Base-by-base conservation (phyloP, 1,140 invertebrate genomes). In the Druon quercuslanigerum region DNA sequence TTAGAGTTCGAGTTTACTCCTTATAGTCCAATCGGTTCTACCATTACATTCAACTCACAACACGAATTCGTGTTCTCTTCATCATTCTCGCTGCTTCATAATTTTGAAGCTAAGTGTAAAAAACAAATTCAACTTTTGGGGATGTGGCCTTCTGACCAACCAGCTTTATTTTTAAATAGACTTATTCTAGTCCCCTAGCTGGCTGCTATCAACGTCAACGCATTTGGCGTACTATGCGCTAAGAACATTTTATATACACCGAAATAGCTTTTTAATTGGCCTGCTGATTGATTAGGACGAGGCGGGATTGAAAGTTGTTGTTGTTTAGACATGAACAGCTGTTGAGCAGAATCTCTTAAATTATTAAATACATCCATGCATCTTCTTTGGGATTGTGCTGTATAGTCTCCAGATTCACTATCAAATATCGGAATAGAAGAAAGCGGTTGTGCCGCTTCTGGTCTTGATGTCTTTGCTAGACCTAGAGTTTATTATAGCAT, bases 221-320 rank as follows among this genome's bases (percentile, higher is more conserved):
- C 74, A 12, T 76, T 33, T n/a, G 51, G 52, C 1, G 70, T 76
- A 8, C 51, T 76, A 16, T 72, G 51, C 12, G 74, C 51, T 17
- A 19, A 71, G 20, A 46, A 71, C 0, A 25, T 7, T 5, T 50
- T 8, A 16, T 51, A 12, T 16, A 76, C 19, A 19, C 25, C 14
- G 16, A 7, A 54, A 1, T 16, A 17, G 16, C 17, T 7, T n/a
- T n/a, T 54, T 54, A n/a, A 54, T n/a, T 0, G 2, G 14, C 14
- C n/a, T 8, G 5, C 52, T 54, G 17, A n/a, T 17, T 54, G 5
- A 54, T n/a, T 54, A 5, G 25, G 3, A 5, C 25, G 5, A 33
- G 25, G 0, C 25, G 4, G 4, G 2, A 33, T 3, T 33, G 0
- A n/a, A 54, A 54, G 13, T n/a, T 14, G 12, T 14, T n/a, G 9